Base-by-base conservation (phyloP, 2,888 invertebrate species). In the Neelides folsomi region DNA sequence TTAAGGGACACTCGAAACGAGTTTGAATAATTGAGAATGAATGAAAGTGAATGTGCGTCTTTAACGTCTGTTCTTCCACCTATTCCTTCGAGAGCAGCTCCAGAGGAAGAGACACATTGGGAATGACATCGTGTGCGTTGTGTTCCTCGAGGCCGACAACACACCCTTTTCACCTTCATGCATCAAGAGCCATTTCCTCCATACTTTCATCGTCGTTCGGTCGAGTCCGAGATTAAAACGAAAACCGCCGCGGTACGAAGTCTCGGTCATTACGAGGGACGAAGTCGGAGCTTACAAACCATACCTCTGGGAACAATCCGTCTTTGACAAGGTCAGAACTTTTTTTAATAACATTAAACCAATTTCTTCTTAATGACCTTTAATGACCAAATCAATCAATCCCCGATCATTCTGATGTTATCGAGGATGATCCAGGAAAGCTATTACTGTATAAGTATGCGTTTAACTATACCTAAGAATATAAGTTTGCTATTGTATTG, bases 221-320 rank as follows among this genome's bases (percentile, higher is more conserved):
- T 87, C 88, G 54, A 87, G 86, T 64, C 87, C 90, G 1, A 78
- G 84, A 66, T 86, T 86, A 66, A 86, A 88, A 69, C 76, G 86
- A 59, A 82, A 86, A 67, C 84, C 88, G 20, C 87, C 88, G 13
- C 77, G 86, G 66, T 90, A 90, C 71, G 88, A 90, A 73, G 73
- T 90, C 47, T 87, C 88, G 0, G 90, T 92, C 39, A 92, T 92
- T 50, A 90, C 90, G 16, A 76, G 92, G 58, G 92, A 92, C 70
- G 92, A 92, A 75, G 92, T 92, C 39, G 89, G 90, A 40, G 92
- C 92, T 62, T 92, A 90, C 75, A 92, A 92, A 71, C 92, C 92
- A 37, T 92, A 92, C 73, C 77, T 92, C 48, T 90, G 90, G 90
- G 90, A 92, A 71, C 89, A 92, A 73, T 88, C 86, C 65, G 84